Conservation (phyloP, 2,888 invertebrate genomes). For the Campoplex nolae region DNA sequence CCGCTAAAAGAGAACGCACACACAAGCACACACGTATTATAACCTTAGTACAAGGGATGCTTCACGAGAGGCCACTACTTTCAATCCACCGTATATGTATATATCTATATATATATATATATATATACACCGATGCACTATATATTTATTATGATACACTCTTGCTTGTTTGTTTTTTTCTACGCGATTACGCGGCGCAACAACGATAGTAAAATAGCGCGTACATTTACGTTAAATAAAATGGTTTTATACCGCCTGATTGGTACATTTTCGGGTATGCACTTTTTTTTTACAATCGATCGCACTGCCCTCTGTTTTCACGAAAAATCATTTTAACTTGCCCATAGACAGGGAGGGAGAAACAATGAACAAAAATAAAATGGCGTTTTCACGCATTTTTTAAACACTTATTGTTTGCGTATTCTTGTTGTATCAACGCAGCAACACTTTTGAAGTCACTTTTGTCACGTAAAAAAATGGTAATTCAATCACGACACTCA, state of each 20-base stretch:
- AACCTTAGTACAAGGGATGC: constrained; percentile 77
- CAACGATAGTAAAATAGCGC: constrained; percentile 10
- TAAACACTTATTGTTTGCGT: background rate
- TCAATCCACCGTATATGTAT: constrained; percentile 28
- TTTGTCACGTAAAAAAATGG: background rate
- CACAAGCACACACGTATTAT: constrained; percentile 63
- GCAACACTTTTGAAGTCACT: constrained; percentile 12
- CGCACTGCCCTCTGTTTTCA: constrained; percentile 57
- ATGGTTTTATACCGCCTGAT: constrained; percentile 47
- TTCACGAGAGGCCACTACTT: constrained; percentile 80
- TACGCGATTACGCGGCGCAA: constrained; percentile 12
- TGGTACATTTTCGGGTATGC: constrained; percentile 43
- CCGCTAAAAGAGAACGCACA: constrained; percentile 70
- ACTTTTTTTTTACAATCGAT: constrained; percentile 47
- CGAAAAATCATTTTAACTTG: constrained; percentile 37
- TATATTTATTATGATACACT: constrained; percentile 27
- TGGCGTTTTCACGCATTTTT: constrained; percentile 45
- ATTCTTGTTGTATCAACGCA: background rate
- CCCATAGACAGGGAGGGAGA: constrained; percentile 23
- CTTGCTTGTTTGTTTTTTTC: constrained; percentile 21
- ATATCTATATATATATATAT: background rate
- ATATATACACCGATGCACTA: constrained; percentile 28
- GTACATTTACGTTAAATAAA: constrained; percentile 22
- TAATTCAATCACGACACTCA: constrained; percentile 27
- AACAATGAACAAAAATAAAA: constrained; percentile 48